Evolutionary conservation across 2,797 vertebrate species (phyloP).

Genomic region (Acanthopagrus latus): DNA sequence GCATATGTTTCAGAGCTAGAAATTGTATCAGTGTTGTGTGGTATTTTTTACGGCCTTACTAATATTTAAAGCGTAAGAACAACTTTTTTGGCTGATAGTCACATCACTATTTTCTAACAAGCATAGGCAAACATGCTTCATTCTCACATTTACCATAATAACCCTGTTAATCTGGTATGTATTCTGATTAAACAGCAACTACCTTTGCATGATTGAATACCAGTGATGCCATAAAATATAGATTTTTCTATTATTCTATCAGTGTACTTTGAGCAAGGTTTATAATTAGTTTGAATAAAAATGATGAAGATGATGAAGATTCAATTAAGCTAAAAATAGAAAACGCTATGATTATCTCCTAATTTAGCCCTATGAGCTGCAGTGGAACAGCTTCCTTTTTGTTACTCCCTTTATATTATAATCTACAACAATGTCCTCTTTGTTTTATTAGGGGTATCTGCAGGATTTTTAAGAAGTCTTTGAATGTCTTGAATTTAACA

Average conservation of each 20-base stretch:
- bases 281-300: conserved; percentile 11
- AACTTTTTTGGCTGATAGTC: neutral
- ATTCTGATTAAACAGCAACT: neutral
- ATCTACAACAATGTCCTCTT: too few species aligned
- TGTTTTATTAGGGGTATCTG: neutral
- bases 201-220: neutral
- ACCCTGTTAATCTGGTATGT: neutral
- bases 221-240: neutral
- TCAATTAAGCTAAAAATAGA: neutral
- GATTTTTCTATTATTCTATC: neutral
- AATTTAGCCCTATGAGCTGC: neutral
- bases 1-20: neutral
- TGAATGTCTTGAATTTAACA: too few species aligned
- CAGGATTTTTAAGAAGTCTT: too few species aligned
- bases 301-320: neutral
- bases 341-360: neutral
- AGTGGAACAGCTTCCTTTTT: neutral
- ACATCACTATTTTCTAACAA: neutral
- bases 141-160: neutral
- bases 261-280: neutral
- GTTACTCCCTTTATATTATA: neutral
- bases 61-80: neutral
- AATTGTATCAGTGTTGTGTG: neutral
- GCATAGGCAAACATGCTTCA: neutral
- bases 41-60: neutral